These are phyloP conservation scores for Poeciliopsis paucimaculata DNA, from an alignment of 2,797 vertebrate species.

Conservation along the genomic window DNA sequence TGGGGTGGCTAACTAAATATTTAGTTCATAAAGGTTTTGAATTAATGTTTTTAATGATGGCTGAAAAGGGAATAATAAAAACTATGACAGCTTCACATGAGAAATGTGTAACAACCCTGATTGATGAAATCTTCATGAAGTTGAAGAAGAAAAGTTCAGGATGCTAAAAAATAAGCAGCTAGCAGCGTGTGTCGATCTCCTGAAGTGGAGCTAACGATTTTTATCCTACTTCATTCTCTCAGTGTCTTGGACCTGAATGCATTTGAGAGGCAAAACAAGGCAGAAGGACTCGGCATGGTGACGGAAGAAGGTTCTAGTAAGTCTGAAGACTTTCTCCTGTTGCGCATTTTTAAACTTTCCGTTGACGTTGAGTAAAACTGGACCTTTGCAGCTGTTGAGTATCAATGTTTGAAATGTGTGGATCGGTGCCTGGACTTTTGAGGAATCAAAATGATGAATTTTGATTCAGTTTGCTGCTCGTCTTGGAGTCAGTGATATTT, in stretches of 20 bases:
- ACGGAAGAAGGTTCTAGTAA: constrained; percentile 98
- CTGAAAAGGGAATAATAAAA: neutral
- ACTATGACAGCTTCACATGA: neutral
- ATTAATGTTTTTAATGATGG: neutral
- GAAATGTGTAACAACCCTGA: neutral
- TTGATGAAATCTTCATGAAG: neutral
- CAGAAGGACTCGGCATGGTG: constrained; percentile 98
- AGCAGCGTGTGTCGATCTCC: neutral
- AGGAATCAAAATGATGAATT: constrained; percentile 47
- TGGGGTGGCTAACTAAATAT: no score
- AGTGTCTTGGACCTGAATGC: constrained; percentile 99
- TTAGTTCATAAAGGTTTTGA: neutral
- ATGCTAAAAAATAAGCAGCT: neutral
- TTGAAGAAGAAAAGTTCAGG: neutral
- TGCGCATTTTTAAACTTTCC: constrained; percentile 3
- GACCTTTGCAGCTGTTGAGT: constrained; percentile 47
- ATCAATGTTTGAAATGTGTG: constrained; percentile 13
- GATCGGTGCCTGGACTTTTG: constrained; percentile 24
- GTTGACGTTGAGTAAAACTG: constrained; percentile 21
- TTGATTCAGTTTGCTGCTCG: constrained; percentile 47
- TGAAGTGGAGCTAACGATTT: neutral
- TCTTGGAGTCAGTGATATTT: constrained; percentile 21
- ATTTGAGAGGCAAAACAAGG: constrained; percentile 99
- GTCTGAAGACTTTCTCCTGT: constrained; percentile 60
- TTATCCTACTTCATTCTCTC: neutral